Evolutionary conservation across 2,797 vertebrate species (phyloP).

Genomic region (Fringilla coelebs): DNA sequence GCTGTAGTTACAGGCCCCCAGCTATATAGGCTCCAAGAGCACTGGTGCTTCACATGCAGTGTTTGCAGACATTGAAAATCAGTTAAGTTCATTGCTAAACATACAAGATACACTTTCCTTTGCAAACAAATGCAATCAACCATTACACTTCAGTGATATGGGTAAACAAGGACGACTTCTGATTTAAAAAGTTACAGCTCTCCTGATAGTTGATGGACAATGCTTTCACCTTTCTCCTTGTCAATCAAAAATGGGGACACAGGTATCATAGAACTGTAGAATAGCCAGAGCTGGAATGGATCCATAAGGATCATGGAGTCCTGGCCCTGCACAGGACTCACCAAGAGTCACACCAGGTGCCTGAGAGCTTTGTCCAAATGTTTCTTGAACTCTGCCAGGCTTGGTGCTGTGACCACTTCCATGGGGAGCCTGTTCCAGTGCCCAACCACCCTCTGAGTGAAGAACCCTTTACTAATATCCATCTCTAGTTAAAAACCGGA

Average conservation of each 20-base stretch:
- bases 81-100: neutral
- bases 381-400: neutral
- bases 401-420: neutral
- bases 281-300: neutral
- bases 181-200: neutral
- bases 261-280: neutral
- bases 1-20: neutral
- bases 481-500: neutral
- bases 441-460: neutral
- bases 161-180: neutral
- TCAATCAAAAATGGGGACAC: neutral
- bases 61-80: neutral
- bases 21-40: neutral
- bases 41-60: neutral
- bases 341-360: neutral
- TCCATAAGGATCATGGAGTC: neutral
- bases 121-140: neutral
- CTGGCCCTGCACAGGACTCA: neutral
- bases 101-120: neutral
- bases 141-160: neutral
- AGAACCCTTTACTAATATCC: neutral
- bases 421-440: neutral
- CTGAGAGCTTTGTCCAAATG: neutral
- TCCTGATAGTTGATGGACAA: neutral
- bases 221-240: neutral